These are phyloP conservation scores for Oikopleura albicans DNA, from an alignment of 23 tunicate species.

Conservation along the genomic window DNA sequence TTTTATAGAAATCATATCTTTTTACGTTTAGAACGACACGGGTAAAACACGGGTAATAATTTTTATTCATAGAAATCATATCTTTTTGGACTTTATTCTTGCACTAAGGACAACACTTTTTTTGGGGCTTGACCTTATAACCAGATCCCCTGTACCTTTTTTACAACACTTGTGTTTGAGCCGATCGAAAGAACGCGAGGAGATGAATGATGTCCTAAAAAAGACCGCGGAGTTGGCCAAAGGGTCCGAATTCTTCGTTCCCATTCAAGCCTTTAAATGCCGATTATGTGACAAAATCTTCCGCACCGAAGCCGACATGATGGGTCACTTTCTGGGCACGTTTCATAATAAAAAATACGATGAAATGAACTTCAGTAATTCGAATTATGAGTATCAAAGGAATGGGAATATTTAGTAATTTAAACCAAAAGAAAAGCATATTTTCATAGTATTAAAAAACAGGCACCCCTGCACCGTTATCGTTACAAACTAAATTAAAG, in stretches of 20 bases:
- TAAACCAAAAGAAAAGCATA: background rate
- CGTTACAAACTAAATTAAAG: too few relatives aligned
- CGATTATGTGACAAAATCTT: constrained; percentile 1
- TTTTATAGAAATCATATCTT: too few relatives aligned
- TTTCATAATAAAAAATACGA: background rate
- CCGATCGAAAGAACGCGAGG: constrained; percentile 9
- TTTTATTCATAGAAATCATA: too few relatives aligned
- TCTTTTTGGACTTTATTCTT: too few relatives aligned
- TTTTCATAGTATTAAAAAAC: too few relatives aligned
- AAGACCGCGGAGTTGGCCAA: background rate
- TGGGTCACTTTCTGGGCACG: background rate
- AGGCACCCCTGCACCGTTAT: too few relatives aligned
- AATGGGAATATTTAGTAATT: background rate
- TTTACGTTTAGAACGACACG: too few relatives aligned
- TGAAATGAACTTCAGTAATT: background rate
- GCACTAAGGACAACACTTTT: too few relatives aligned
- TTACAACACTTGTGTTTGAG: too few relatives aligned
- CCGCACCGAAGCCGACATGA: constrained; percentile 7
- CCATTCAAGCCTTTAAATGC: constrained; percentile 2
- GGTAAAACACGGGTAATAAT: too few relatives aligned
- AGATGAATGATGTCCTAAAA: background rate
- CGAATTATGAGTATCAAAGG: constrained; percentile 1
- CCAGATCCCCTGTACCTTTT: too few relatives aligned
- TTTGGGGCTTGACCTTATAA: too few relatives aligned
- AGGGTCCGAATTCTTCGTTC: constrained; percentile 4